Percentiles rank a stretch among this genome's conserved stretches.
Conservation (phyloP, 2,113 vertebrate genomes). For the Campylorhamphus procurvoides region DNA sequence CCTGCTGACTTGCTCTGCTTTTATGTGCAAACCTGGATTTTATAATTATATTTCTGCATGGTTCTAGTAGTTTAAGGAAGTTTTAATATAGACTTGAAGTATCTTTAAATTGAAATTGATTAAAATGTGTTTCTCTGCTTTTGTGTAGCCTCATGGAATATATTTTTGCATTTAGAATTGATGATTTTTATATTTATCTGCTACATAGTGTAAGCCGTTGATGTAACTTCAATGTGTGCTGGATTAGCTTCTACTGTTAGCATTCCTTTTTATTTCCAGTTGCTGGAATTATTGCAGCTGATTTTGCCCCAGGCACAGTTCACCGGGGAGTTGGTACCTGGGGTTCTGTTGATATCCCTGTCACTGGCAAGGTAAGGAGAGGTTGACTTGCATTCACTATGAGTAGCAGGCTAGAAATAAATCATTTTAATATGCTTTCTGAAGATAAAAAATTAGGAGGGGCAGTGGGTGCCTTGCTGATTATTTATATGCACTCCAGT, state of each 20-base stretch:
- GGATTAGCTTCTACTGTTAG: conserved; percentile 51
- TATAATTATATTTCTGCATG: not conserved
- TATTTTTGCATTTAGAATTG: not conserved
- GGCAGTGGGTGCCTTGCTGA: conserved; percentile 7
- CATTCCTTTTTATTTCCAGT: conserved; percentile 72
- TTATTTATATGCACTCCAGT: conserved; percentile 10
- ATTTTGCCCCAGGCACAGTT: conserved; percentile 83
- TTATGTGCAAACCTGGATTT: not conserved
- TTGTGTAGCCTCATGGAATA: not conserved
- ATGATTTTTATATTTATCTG: not conserved
- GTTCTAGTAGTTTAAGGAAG: not conserved
- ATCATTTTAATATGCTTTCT: conserved; percentile 60
- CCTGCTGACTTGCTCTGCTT: not conserved
- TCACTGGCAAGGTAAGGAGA: conserved; percentile 80
- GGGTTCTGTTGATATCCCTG: conserved; percentile 88
- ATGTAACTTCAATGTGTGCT: conserved; percentile 36
- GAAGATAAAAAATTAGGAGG: conserved; percentile 50
- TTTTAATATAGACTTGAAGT: not conserved
- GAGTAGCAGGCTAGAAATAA: conserved; percentile 41
- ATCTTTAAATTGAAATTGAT: not conserved
- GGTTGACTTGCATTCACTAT: conserved; percentile 51
- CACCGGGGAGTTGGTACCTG: conserved; percentile 84
- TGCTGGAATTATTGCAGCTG: conserved; percentile 82
- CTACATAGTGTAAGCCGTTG: not conserved
- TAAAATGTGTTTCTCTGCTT: not conserved